Evolutionary conservation across 2,797 vertebrate genomes (phyloP).

Genomic region (Lagorchestes hirsutus): DNA sequence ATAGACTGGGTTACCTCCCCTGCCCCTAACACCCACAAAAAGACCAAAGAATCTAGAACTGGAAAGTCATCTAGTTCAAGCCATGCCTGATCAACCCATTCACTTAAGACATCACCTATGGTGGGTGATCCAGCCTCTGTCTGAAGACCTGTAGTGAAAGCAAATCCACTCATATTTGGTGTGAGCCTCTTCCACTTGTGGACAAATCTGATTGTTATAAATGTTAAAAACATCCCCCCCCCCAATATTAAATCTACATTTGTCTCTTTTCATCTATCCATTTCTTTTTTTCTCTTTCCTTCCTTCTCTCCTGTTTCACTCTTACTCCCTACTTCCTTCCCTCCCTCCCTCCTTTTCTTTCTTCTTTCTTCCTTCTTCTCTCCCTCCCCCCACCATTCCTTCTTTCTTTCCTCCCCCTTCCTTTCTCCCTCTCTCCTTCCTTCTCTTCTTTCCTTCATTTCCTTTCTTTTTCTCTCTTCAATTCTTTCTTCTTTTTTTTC

Average conservation of each 20-base stretch:
- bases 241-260: not conserved
- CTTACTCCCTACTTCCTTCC: no score
- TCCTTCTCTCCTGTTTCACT: no score
- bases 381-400: not conserved
- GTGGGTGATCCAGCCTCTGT: not conserved
- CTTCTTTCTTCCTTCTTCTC: rapidly evolving
- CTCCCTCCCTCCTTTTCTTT: rapidly evolving
- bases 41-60: not conserved
- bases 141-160: not conserved
- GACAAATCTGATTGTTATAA: not conserved
- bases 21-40: not conserved
- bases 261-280: not conserved
- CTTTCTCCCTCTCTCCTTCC: no score
- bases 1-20: not conserved
- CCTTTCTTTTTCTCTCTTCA: no score
- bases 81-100: not conserved
- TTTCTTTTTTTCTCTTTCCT: not conserved
- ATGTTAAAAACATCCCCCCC: not conserved
- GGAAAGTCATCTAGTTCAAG: not conserved
- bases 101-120: not conserved
- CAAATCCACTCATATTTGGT: not conserved
- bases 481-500: no score
- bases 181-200: not conserved
- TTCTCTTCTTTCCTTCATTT: not conserved
- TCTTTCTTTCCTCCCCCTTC: rapidly evolving